Base-by-base conservation (phyloP, 2,888 invertebrate species). In the Trachelus iudaicus region DNA sequence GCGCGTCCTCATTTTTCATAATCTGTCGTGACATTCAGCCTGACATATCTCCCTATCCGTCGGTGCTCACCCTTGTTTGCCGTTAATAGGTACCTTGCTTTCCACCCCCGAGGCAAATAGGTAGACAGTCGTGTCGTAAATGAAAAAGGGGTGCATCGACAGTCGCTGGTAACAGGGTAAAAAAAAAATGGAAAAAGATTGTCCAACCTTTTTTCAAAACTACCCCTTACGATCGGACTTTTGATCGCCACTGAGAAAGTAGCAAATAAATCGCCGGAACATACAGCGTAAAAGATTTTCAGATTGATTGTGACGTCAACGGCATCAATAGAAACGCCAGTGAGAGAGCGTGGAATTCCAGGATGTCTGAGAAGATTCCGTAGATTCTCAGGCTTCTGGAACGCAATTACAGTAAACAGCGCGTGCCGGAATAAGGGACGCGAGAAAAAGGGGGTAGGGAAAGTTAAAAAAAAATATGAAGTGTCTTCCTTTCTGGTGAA, bases 1-100 rank as follows among this genome's bases (percentile, higher is more conserved):
- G 76, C 73, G 76, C 33, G 40, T 73, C 35, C 76, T 77, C 76
- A 77, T 77, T 77, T 73, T 77, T 77, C 76, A 77, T 77, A 77
- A 77, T 77, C 76, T 73, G 76, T 77, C 76, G 76, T 31, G 73
- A 40, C 30, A 56, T 56, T 15, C 56, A 23, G 9, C 2, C 23
- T 56, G 56, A 23, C 37, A 15, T 56, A 23, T 56, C 56, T 23
- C 56, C 23, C 56, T 40, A 40, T 40, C 40, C 4, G 40, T 9
- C 1, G 56, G 23, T 23, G 23, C 23, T 56, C 56, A 56, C 56
- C 56, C 56, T 23, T 56, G 23, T 56, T 56, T 56, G 23, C 56
- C 56, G 56, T 56, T 56, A 23, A 35, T 35, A 35, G 35, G 56
- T 56, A 56, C 23, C 23, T 23, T 23, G 56, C 56, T 23, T 23